Percentiles rank a stretch among this genome's conserved stretches.
These are phyloP conservation scores for Anoplius nigerrimus DNA, from an alignment of 2,888 invertebrate species.

Conservation along the genomic window DNA sequence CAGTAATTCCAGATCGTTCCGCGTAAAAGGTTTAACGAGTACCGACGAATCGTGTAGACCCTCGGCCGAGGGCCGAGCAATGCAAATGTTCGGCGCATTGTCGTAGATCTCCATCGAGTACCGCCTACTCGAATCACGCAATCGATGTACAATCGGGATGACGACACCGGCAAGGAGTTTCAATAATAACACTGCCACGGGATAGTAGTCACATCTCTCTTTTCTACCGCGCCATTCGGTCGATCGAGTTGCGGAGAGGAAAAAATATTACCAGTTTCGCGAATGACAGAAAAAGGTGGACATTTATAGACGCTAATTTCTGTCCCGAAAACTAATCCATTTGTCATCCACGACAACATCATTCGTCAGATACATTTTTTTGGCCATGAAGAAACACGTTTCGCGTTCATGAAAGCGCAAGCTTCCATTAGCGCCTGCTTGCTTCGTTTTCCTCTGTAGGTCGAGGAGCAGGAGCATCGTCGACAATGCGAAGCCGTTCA, in stretches of 20 bases:
- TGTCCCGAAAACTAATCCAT: not conserved
- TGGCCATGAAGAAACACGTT: slow-evolving; percentile 3
- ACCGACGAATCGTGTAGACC: slow-evolving; percentile 22
- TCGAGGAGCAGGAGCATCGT: slow-evolving; percentile 78
- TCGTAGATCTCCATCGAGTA: not conserved
- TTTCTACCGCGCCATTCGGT: no score
- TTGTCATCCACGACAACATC: no score
- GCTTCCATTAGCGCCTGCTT: not conserved
- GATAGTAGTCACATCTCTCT: slow-evolving; percentile 3
- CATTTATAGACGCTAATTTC: no score
- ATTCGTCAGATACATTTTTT: no score
- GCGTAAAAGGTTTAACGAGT: no score
- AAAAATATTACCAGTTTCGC: no score
- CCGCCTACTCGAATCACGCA: slow-evolving; percentile 24
- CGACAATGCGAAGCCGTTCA: slow-evolving; percentile 76
- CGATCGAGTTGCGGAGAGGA: no score
- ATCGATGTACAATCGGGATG: slow-evolving; percentile 43
- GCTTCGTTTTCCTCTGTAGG: slow-evolving; percentile 67
- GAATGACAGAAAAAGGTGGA: no score
- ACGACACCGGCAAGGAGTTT: slow-evolving; percentile 37
- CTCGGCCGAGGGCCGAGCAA: slow-evolving; percentile 7
- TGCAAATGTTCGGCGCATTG: not conserved
- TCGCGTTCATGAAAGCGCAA: slow-evolving; percentile 8
- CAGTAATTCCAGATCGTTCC: no score
- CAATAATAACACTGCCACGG: slow-evolving; percentile 21